Percentiles rank a stretch among this genome's conserved stretches.
Conservation (phyloP, 2,113 vertebrate genomes). For the Camelus dromedarius region DNA sequence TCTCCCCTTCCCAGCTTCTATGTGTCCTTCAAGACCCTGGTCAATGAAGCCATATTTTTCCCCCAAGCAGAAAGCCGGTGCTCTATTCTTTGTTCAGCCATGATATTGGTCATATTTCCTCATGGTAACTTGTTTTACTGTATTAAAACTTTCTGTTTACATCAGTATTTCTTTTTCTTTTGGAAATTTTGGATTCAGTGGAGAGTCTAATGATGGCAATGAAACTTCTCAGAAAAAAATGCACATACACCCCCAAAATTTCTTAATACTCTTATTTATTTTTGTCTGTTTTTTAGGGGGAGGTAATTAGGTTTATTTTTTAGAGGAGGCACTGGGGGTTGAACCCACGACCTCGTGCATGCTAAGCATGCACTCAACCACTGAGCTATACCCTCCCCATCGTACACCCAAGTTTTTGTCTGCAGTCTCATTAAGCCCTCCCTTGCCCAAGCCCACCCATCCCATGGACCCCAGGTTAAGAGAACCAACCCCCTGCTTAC, state of each 20-base stretch:
- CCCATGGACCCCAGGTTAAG: background rate
- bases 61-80: background rate
- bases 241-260: background rate
- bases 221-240: conserved; percentile 50
- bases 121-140: conserved; percentile 5
- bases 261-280: too few species aligned
- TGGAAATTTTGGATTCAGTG: background rate
- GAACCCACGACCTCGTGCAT: too few species aligned
- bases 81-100: background rate
- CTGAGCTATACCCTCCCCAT: too few species aligned
- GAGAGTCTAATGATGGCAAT: background rate
- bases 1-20: background rate
- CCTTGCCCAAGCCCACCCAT: background rate
- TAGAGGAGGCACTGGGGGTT: too few species aligned
- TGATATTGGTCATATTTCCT: background rate
- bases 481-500: background rate
- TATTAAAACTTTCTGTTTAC: background rate
- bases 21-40: background rate
- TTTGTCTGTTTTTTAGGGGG: too few species aligned
- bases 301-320: too few species aligned
- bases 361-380: too few species aligned
- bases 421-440: background rate
- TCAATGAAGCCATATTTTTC: background rate
- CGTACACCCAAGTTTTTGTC: background rate
- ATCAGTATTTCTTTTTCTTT: conserved; percentile 24